Conservation (phyloP, 1,140 invertebrate genomes). For the Drosophila oshimai region DNA sequence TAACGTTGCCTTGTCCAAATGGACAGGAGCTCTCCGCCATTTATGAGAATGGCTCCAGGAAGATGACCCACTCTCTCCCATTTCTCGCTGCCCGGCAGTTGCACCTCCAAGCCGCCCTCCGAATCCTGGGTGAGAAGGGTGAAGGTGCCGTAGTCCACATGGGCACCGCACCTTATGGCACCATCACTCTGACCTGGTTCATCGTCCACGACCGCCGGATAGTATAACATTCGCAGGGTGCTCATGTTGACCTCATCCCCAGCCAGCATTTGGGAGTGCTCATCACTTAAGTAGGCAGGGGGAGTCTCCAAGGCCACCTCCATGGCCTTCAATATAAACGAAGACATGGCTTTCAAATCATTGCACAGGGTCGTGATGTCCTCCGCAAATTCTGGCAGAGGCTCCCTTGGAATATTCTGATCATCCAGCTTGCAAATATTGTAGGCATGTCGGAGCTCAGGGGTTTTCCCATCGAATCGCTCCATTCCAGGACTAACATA, state of each 20-base stretch:
- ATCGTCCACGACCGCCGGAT: slow-evolving; percentile 86
- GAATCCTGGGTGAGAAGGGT: slow-evolving; percentile 89
- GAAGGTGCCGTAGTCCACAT: slow-evolving; percentile 89
- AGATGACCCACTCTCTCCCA: slow-evolving; percentile 91
- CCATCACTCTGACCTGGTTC: slow-evolving; percentile 82
- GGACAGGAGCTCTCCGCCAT: slow-evolving; percentile 90
- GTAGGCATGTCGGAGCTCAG: slow-evolving; percentile 87
- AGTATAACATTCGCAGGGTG: slow-evolving; percentile 87
- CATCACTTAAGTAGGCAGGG: slow-evolving; percentile 83
- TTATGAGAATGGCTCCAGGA: slow-evolving; percentile 90
- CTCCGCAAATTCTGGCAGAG: slow-evolving; percentile 86
- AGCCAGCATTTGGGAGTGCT: slow-evolving; percentile 86
- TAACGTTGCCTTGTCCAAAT: slow-evolving; percentile 89
- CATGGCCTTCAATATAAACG: slow-evolving; percentile 86
- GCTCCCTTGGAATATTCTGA: slow-evolving; percentile 86
- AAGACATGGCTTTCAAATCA: slow-evolving; percentile 87
- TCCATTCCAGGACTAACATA: slow-evolving; percentile 85
- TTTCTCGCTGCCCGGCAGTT: slow-evolving; percentile 86
- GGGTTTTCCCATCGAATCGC: slow-evolving; percentile 85
- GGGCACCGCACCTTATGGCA: slow-evolving; percentile 87
- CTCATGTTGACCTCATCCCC: slow-evolving; percentile 85
- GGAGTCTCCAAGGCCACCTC: slow-evolving; percentile 84
- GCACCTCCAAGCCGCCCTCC: slow-evolving; percentile 86
- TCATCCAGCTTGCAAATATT: slow-evolving; percentile 86
- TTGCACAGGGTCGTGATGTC: slow-evolving; percentile 85